Percentiles rank a stretch among this genome's conserved stretches.
phyloP scores from a whole-genome alignment of 2,888 invertebrate species.

The Acanthosoma haemorrhoidale region DNA sequence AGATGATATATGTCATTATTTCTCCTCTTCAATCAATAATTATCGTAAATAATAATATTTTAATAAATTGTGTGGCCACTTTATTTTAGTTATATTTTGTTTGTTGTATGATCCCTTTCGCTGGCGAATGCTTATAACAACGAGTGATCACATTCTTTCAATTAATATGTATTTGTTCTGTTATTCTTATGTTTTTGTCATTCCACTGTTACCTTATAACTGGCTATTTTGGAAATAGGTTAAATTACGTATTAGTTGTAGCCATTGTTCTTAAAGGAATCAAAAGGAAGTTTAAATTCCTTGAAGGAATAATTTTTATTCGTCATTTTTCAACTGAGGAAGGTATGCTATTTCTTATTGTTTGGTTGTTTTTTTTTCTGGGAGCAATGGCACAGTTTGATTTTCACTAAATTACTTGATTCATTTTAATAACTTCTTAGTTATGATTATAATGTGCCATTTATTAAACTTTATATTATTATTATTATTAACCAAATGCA shows the following conservation, averaged over 20 bases:
- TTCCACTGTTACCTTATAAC: too few relatives aligned
- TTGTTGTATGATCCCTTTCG: too few relatives aligned
- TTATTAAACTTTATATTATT: not conserved
- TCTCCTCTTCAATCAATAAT: too few relatives aligned
- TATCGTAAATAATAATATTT: too few relatives aligned
- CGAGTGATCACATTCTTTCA: not conserved
- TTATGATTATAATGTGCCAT: not conserved
- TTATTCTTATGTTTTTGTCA: not conserved
- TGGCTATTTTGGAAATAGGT: not conserved
- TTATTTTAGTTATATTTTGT: too few relatives aligned
- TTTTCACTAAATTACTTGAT: not conserved
- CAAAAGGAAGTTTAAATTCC: conserved; percentile 3
- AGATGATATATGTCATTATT: too few relatives aligned
- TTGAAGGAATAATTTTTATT: conserved; percentile 11
- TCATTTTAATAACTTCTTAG: not conserved
- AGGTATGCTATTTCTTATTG: conserved; percentile 17
- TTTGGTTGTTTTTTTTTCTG: not conserved
- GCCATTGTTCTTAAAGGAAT: conserved; percentile 27
- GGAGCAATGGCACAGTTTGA: not conserved
- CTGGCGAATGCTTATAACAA: too few relatives aligned
- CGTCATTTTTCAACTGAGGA: conserved; percentile 13
- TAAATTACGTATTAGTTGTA: not conserved
- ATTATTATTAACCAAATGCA: not conserved
- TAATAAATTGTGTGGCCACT: too few relatives aligned
- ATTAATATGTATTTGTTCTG: not conserved